These are phyloP conservation scores for Ciconia boyciana DNA, from an alignment of 2,113 vertebrate species.

Conservation along the genomic window DNA sequence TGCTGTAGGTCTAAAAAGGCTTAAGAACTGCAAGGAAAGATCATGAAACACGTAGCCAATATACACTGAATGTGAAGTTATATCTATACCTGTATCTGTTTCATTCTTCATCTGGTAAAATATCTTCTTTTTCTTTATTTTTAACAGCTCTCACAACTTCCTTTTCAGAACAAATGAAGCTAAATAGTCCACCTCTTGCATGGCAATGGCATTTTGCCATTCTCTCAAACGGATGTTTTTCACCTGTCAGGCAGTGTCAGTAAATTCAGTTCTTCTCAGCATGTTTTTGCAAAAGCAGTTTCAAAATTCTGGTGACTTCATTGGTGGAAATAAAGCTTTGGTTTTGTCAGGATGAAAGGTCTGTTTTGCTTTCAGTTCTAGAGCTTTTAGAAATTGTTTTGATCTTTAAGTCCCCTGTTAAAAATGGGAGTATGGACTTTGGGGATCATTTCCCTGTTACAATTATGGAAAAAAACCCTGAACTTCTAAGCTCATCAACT, in stretches of 20 bases:
- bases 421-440: neutral
- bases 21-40: neutral
- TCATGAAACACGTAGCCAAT: fast-evolving
- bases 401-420: neutral
- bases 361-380: neutral
- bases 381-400: neutral
- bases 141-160: neutral
- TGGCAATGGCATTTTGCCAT: neutral
- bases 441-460: neutral
- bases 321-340: neutral
- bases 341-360: neutral
- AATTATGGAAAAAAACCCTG: too few species aligned
- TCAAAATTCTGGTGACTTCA: neutral
- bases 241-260: neutral
- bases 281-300: neutral
- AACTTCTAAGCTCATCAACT: neutral
- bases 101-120: neutral
- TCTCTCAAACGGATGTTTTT: neutral
- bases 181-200: neutral
- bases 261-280: neutral
- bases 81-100: neutral
- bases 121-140: neutral
- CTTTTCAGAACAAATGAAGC: neutral
- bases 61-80: neutral
- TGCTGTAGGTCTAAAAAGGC: neutral